phyloP scores from a whole-genome alignment of 2,113 vertebrate species.

The Ammodytes dubius region DNA sequence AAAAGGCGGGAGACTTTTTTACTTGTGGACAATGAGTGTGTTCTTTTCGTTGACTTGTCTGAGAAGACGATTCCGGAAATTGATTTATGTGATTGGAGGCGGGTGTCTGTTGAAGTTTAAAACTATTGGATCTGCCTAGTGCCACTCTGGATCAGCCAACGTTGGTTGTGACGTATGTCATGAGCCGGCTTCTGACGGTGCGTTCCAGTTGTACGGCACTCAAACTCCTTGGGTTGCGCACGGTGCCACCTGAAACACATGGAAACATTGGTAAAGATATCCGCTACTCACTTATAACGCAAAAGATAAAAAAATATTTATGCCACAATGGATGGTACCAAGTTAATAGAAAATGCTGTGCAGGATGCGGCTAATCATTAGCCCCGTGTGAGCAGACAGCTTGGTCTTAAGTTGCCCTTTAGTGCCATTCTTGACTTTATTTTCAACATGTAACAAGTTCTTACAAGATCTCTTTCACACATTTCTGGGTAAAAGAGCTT shows the following conservation, averaged over 20 bases:
- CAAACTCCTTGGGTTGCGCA: too few species aligned
- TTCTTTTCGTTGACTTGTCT: not conserved
- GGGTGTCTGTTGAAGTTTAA: too few species aligned
- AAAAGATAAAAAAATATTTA: too few species aligned
- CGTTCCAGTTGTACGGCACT: too few species aligned
- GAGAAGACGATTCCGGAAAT: not conserved
- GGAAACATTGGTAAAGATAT: too few species aligned
- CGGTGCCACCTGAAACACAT: too few species aligned
- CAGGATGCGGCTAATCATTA: not conserved
- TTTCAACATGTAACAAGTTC: not conserved
- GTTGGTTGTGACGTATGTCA: too few species aligned
- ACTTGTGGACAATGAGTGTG: slow-evolving; percentile 5
- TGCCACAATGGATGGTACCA: not conserved
- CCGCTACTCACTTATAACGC: too few species aligned
- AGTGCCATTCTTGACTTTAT: not conserved
- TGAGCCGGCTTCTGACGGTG: too few species aligned
- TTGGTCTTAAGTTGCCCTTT: not conserved
- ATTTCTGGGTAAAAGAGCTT: not conserved
- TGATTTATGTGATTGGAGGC: not conserved
- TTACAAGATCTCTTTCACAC: not conserved
- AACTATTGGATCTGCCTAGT: too few species aligned
- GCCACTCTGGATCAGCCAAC: too few species aligned
- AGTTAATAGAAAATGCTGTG: not conserved
- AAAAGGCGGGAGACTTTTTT: slow-evolving; percentile 19
- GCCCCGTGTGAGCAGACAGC: too few species aligned